Conservation (phyloP, 30 jellyfish, hydroid and myxozoan genomes). For the Cassiopea andromeda region DNA sequence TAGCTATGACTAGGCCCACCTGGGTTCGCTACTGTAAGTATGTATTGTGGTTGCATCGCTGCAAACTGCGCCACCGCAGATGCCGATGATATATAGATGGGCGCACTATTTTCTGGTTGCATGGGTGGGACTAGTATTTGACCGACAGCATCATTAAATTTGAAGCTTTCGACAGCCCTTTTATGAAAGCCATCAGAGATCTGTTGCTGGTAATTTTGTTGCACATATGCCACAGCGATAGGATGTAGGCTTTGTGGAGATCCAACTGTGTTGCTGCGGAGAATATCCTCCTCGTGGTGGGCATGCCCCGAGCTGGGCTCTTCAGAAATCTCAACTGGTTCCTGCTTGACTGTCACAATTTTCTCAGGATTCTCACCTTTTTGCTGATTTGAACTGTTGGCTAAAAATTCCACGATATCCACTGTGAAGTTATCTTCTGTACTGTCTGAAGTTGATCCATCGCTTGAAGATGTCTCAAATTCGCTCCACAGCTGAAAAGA, state of each 20-base stretch:
- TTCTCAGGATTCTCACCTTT: slow-evolving; percentile 58
- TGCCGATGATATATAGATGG: slow-evolving; percentile 54
- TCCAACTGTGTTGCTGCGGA: slow-evolving; percentile 34
- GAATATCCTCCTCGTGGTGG: slow-evolving; percentile 41
- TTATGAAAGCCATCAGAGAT: slow-evolving; percentile 61
- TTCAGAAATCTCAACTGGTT: slow-evolving; percentile 55
- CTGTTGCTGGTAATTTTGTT: slow-evolving; percentile 67
- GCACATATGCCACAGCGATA: slow-evolving; percentile 77
- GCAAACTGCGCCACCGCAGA: slow-evolving; percentile 79
- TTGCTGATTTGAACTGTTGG: slow-evolving; percentile 57
- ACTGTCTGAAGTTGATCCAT: slow-evolving; percentile 87
- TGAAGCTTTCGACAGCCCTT: slow-evolving; percentile 78
- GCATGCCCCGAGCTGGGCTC: slow-evolving; percentile 21
- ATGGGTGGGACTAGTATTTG: slow-evolving; percentile 77
- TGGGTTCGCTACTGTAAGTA: slow-evolving; percentile 81
- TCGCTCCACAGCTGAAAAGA: slow-evolving; percentile 94
- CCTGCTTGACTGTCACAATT: slow-evolving; percentile 56
- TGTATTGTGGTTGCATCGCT: slow-evolving; percentile 97
- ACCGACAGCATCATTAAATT: slow-evolving; percentile 75
- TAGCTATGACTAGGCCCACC: slow-evolving; percentile 82
- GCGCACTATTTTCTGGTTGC: slow-evolving; percentile 52
- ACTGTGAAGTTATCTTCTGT: slow-evolving; percentile 93
- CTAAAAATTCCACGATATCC: slow-evolving; percentile 89
- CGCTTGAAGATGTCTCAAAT: slow-evolving; percentile 96
- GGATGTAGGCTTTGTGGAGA: slow-evolving; percentile 71